Percentiles rank a stretch among this genome's conserved stretches.
phyloP scores from a whole-genome alignment of 2,888 invertebrate species.

The Xanthia icteritia region DNA sequence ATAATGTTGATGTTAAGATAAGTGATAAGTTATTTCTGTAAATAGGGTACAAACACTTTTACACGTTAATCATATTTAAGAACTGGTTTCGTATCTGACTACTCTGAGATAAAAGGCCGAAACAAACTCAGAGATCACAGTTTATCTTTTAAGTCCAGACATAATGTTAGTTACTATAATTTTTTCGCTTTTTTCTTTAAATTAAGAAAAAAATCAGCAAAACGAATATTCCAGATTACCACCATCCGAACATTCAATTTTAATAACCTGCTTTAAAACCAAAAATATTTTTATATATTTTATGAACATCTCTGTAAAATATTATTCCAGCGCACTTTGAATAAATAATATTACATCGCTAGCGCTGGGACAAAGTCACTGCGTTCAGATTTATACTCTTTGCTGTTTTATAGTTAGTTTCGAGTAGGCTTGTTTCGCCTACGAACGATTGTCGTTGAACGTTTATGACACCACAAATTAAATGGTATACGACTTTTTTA shows the following conservation, averaged over 20 bases:
- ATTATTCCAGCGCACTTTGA: conserved; percentile 24
- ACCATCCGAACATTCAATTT: not conserved
- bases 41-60: no score
- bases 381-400: conserved; percentile 64
- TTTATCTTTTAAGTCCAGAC: no score
- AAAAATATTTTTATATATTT: conserved; percentile 10
- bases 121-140: no score
- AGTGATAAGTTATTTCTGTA: no score
- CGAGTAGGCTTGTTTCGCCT: conserved; percentile 67
- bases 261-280: not conserved
- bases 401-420: conserved; percentile 76
- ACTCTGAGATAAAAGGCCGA: no score
- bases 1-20: not conserved
- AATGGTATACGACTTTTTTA: conserved; percentile 48
- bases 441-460: conserved; percentile 66
- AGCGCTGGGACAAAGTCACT: conserved; percentile 71
- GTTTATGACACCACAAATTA: conserved; percentile 70
- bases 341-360: conserved; percentile 25
- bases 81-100: no score
- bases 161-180: not conserved
- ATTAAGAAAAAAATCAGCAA: not conserved
- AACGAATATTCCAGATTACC: not conserved
- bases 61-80: no score
- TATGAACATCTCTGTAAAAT: conserved; percentile 21
- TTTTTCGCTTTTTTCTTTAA: not conserved